Percentiles rank a stretch among this genome's conserved stretches.
Conservation (phyloP, 2,888 invertebrate genomes). For the Caenorhabditis drosophilae region DNA sequence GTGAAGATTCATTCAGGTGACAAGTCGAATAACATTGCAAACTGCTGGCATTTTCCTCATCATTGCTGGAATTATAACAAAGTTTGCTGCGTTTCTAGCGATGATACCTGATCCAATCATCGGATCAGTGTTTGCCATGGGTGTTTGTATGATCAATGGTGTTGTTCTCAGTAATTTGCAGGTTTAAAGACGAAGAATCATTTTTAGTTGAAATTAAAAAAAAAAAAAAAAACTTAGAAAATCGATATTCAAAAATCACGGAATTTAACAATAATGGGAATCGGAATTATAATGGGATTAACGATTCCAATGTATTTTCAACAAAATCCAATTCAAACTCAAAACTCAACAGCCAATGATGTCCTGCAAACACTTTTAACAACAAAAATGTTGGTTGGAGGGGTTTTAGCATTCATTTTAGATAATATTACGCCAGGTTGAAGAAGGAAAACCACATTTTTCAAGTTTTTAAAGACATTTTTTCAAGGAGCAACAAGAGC, state of each 20-base stretch:
- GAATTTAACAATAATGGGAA: slow-evolving; percentile 57
- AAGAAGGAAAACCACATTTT: slow-evolving; percentile 49
- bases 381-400: slow-evolving; percentile 70
- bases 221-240: slow-evolving; percentile 13
- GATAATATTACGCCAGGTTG: slow-evolving; percentile 61
- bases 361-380: slow-evolving; percentile 57
- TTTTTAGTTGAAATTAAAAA: too few species aligned
- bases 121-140: slow-evolving; percentile 58
- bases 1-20: too few species aligned
- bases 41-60: slow-evolving; percentile 51
- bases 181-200: too few species aligned
- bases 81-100: slow-evolving; percentile 50
- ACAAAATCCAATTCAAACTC: slow-evolving; percentile 38
- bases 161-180: slow-evolving; percentile 54
- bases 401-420: slow-evolving; percentile 70
- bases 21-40: slow-evolving; percentile 59
- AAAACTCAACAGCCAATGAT: slow-evolving; percentile 43
- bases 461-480: not conserved
- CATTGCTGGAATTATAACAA: slow-evolving; percentile 36
- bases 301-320: slow-evolving; percentile 49
- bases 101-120: slow-evolving; percentile 43
- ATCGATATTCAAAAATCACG: slow-evolving; percentile 45
- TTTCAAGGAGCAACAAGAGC: slow-evolving; percentile 47
- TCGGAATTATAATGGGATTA: slow-evolving; percentile 51
- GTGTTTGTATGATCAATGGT: slow-evolving; percentile 60